Evolutionary conservation across 2,113 vertebrate genomes (phyloP).

Genomic region (Callionymus lyra): DNA sequence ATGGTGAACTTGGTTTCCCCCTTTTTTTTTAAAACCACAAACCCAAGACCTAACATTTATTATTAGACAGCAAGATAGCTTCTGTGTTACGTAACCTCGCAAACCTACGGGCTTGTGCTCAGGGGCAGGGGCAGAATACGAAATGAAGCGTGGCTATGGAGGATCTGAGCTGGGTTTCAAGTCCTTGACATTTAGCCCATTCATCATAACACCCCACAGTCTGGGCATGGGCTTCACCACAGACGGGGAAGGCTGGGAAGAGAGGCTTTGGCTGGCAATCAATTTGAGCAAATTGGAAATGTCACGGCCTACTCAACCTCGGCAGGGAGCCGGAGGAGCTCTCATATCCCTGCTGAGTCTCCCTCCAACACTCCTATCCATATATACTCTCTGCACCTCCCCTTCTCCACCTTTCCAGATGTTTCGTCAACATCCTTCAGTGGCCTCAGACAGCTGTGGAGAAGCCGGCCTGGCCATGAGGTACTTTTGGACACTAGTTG

Average conservation of each 20-base stretch:
- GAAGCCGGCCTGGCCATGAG: slow-evolving; percentile 1
- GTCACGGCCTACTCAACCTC: slow-evolving; percentile 66
- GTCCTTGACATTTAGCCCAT: slow-evolving; percentile 63
- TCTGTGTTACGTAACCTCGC: slow-evolving; percentile 6
- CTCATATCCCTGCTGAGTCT: slow-evolving; percentile 43
- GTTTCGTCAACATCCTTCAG: slow-evolving; percentile 32
- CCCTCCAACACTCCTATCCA: slow-evolving; percentile 40
- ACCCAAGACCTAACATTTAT: slow-evolving; percentile 12
- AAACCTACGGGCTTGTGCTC: slow-evolving; percentile 24
- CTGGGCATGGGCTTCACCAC: slow-evolving; percentile 43
- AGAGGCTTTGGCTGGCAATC: slow-evolving; percentile 58
- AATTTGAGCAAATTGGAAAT: slow-evolving; percentile 70
- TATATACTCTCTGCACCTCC: slow-evolving; percentile 24
- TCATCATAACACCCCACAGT: slow-evolving; percentile 55
- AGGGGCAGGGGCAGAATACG: slow-evolving; percentile 29
- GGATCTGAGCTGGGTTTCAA: slow-evolving; percentile 52
- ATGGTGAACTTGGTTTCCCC: slow-evolving; percentile 3
- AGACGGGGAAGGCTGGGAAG: slow-evolving; percentile 35
- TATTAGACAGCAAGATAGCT: background rate
- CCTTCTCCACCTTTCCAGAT: slow-evolving; percentile 45
- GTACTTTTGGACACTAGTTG: slow-evolving; percentile 1
- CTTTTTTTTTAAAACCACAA: background rate
- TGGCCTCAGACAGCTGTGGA: slow-evolving; percentile 8
- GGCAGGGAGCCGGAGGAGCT: slow-evolving; percentile 53
- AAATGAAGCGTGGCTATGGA: slow-evolving; percentile 38